Base-by-base conservation (phyloP, 1,140 invertebrate species). In the Aphidius gifuensis region DNA sequence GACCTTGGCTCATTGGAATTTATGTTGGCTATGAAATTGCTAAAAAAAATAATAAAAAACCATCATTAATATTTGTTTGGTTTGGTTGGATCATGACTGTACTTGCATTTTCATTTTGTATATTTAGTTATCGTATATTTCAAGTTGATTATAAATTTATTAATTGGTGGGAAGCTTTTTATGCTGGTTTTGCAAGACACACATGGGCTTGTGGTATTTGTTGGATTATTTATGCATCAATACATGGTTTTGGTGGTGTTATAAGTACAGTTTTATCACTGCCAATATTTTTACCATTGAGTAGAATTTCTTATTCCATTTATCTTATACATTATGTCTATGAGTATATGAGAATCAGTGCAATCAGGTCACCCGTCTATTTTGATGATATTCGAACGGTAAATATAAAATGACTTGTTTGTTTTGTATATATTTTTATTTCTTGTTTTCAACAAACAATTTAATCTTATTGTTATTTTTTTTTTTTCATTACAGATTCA, bases 1-100 rank as follows among this genome's bases (percentile, higher is more conserved):
- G 80, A 5, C 83, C 85, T 0, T 87, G 84, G 72, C 65, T 87
- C 21, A 76, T 85, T 21, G 85, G 85, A 21, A 80, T 86, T 61
- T 68, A 83, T 23, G 68, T 82, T 23, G 85, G 85, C 16, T 86
- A 85, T 64, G 64, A 23, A 45, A 58, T 42, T 65, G 56, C 39
- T 50, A 55, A 11, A 51, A 62, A 42, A 64, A 44, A 45, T 23
- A 21, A 48, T 43, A 48, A 61, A 23, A 21, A 44, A 61, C 21
- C 1, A 44, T 46, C 39, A 9, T 38, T 6, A n/a, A 39, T 49
- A 50, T 53, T 43, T 50, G 48, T 45, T 11, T 44, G 23, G 2
- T 49, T 64, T 6, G 58, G 58, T 21, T 64, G 63, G 63, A 39
- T 58, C 9, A 49, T 50, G 49, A 39, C 63, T 5, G 45, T 60